A percentile compares a stretch with the other conserved stretches of the same genome.
phyloP scores from a whole-genome alignment of 2,113 vertebrate species.

The Lanius collurio region DNA sequence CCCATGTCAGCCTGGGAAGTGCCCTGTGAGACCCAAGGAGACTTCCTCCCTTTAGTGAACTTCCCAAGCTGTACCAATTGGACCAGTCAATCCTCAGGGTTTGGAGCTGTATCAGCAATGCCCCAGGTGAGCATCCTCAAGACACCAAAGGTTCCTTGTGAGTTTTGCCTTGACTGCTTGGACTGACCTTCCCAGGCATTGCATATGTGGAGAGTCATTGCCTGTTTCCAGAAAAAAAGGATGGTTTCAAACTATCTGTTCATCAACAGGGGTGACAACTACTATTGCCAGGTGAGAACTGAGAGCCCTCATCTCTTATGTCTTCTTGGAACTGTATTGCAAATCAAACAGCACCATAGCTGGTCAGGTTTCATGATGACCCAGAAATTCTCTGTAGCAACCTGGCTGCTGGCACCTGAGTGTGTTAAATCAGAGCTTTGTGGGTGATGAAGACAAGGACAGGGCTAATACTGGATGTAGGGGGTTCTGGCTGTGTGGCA shows the following conservation, averaged over 20 bases:
- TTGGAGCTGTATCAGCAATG: neutral
- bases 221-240: neutral
- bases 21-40: neutral
- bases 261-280: neutral
- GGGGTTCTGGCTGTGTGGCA: neutral
- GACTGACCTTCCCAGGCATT: neutral
- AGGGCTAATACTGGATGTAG: neutral
- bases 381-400: neutral
- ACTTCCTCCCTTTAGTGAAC: neutral
- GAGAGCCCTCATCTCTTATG: neutral
- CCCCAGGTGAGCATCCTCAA: neutral
- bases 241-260: neutral
- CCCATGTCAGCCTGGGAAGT: neutral
- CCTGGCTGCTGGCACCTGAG: neutral
- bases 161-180: neutral
- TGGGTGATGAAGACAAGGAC: neutral
- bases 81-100: neutral
- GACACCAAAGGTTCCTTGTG: neutral
- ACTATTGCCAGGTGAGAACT: neutral
- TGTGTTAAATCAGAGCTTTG: neutral
- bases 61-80: neutral
- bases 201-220: neutral
- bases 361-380: neutral
- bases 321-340: neutral
- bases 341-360: neutral